These are phyloP conservation scores for Drosophila kuntzei DNA, from an alignment of 2,888 invertebrate species.

Conservation along the genomic window DNA sequence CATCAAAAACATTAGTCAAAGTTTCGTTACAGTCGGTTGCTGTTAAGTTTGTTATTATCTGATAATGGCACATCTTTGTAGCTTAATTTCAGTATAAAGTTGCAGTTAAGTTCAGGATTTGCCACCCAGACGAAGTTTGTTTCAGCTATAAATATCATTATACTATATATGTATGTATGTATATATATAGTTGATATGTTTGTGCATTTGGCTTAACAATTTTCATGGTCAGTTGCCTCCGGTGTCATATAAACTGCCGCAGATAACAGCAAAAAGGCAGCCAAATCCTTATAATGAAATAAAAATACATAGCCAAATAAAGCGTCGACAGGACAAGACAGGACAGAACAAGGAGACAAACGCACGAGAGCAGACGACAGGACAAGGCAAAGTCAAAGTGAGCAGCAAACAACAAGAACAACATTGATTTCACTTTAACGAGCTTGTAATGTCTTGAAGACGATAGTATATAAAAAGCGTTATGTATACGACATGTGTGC, in stretches of 20 bases:
- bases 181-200: conserved; percentile 48
- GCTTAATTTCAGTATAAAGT: conserved; percentile 32
- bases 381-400: conserved; percentile 41
- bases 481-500: conserved; percentile 75
- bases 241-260: conserved; percentile 72
- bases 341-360: conserved; percentile 1
- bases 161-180: conserved; percentile 9
- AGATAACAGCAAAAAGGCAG: conserved; percentile 80
- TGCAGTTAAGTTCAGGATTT: conserved; percentile 16
- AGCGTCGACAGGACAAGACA: conserved; percentile 49
- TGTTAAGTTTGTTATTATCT: conserved; percentile 40
- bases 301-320: conserved; percentile 76
- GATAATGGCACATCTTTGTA: conserved; percentile 46
- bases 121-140: conserved; percentile 6
- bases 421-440: conserved; percentile 81
- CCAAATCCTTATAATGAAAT: conserved; percentile 75
- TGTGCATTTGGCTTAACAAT: conserved; percentile 62
- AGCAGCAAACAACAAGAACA: conserved; percentile 52
- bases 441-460: conserved; percentile 79
- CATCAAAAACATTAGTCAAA: conserved; percentile 18
- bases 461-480: conserved; percentile 76
- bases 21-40: conserved; percentile 5
- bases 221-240: conserved; percentile 61
- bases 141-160: conserved; percentile 47
- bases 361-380: conserved; percentile 6